Percentiles rank a stretch among this genome's conserved stretches.
These are phyloP conservation scores for Pollimyrus isidori DNA, from an alignment of 2,113 vertebrate genomes.

Conservation along the genomic window DNA sequence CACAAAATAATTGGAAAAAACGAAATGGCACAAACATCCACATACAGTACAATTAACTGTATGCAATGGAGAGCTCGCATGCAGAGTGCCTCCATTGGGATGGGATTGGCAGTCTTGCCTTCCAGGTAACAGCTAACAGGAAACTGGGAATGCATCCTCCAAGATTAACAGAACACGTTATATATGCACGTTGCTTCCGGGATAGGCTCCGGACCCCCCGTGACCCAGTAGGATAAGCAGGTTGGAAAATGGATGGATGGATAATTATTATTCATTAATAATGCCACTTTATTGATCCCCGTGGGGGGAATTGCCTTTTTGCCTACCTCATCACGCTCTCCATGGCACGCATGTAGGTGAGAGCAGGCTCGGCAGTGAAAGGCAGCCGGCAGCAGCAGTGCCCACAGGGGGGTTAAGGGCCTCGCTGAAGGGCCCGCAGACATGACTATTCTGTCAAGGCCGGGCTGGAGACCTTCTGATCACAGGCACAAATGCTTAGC, in stretches of 20 bases:
- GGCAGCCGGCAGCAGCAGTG: not conserved
- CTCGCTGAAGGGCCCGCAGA: not conserved
- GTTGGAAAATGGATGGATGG: too few relatives aligned
- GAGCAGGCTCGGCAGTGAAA: not conserved
- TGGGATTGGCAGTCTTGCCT: not conserved
- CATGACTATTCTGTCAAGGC: not conserved
- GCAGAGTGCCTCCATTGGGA: not conserved
- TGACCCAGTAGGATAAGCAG: too few relatives aligned
- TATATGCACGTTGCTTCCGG: too few relatives aligned
- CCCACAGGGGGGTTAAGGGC: not conserved
- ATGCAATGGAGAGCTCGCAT: not conserved
- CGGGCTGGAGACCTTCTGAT: not conserved
- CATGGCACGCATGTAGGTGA: not conserved
- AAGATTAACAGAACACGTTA: not conserved
- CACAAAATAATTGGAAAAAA: not conserved
- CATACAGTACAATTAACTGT: not conserved
- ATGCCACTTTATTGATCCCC: not conserved
- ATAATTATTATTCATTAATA: not conserved
- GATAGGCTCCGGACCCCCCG: too few relatives aligned
- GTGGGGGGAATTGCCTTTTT: not conserved
- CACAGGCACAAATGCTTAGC: not conserved
- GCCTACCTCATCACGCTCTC: not conserved
- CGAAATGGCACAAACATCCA: not conserved
- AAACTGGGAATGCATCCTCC: not conserved
- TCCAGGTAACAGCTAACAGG: not conserved